phyloP scores from a whole-genome alignment of 2,797 vertebrate species.

The Amblyopsis hoosieri region DNA sequence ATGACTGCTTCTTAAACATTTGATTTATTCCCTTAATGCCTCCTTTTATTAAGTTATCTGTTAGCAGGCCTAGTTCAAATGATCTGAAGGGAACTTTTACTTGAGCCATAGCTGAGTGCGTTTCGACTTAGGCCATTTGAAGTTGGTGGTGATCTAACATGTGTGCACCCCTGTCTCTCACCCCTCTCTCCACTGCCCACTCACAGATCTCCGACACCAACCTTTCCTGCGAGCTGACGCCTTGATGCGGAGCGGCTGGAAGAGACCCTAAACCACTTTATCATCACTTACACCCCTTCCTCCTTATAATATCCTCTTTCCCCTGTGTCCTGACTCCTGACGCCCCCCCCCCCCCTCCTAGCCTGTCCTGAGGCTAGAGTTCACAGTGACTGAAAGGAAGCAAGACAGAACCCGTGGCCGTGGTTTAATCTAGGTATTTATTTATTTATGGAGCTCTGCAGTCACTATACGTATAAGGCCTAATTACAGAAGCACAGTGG shows the following conservation, averaged over 20 bases:
- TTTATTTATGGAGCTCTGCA: conserved; percentile 80
- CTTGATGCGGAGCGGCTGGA: conserved; percentile 85
- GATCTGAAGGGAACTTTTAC: background rate
- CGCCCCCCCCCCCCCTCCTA: background rate
- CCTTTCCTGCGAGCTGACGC: conserved; percentile 87
- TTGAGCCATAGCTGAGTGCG: conserved; percentile 1
- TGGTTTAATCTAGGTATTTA: conserved; percentile 73
- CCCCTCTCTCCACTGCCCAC: conserved; percentile 66
- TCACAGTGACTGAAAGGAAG: conserved; percentile 68
- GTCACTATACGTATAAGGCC: conserved; percentile 58
- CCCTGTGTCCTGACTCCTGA: conserved; percentile 11
- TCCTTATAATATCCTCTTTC: conserved; percentile 49
- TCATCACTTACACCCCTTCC: conserved; percentile 59
- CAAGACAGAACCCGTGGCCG: conserved; percentile 59
- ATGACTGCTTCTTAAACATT: background rate
- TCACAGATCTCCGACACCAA: conserved; percentile 87
- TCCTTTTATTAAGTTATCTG: background rate
- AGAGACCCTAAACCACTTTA: conserved; percentile 81
- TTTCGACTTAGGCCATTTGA: conserved; percentile 32
- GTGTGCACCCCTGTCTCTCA: conserved; percentile 63
- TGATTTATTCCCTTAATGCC: background rate
- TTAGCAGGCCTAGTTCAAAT: conserved; percentile 3
- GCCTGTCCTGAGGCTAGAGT: conserved; percentile 69
- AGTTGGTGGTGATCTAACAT: conserved; percentile 62
- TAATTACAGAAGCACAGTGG: conserved; percentile 59